These are phyloP conservation scores for Carollia perspicillata DNA, from an alignment of 2,113 vertebrate species.

Conservation along the genomic window DNA sequence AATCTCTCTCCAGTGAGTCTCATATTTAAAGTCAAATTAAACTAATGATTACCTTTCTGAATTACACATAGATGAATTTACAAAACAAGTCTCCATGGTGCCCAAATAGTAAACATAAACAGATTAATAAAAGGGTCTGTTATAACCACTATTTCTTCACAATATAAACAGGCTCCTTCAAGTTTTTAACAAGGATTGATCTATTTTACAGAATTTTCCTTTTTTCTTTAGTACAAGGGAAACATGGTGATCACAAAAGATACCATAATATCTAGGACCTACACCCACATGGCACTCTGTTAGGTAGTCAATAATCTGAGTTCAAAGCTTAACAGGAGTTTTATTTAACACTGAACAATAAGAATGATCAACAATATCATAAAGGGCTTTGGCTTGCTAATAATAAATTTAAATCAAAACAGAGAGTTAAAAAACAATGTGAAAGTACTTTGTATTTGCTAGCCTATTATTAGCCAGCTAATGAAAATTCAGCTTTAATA, in stretches of 20 bases:
- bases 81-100: not conserved
- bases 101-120: slow-evolving; percentile 8
- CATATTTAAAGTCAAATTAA: slow-evolving; percentile 28
- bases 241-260: not conserved
- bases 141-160: not conserved
- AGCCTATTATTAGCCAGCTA: not conserved
- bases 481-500: slow-evolving; percentile 28
- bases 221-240: slow-evolving; percentile 15
- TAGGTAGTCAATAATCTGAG: not conserved
- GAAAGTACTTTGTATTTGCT: not conserved
- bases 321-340: not conserved
- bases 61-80: not conserved
- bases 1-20: not conserved
- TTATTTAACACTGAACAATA: slow-evolving; percentile 23
- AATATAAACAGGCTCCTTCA: slow-evolving; percentile 7
- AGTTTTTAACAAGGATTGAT: slow-evolving; percentile 5
- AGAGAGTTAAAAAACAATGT: not conserved
- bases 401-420: slow-evolving; percentile 27
- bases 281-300: not conserved
- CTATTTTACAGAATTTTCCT: slow-evolving; percentile 30
- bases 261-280: not conserved
- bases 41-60: not conserved
- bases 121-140: not conserved
- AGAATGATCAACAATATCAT: not conserved
- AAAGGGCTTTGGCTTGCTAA: not conserved